Percentiles rank a stretch among this genome's conserved stretches.
These are phyloP conservation scores for Zygaena filipendulae DNA, from an alignment of 2,888 invertebrate species.

Conservation along the genomic window DNA sequence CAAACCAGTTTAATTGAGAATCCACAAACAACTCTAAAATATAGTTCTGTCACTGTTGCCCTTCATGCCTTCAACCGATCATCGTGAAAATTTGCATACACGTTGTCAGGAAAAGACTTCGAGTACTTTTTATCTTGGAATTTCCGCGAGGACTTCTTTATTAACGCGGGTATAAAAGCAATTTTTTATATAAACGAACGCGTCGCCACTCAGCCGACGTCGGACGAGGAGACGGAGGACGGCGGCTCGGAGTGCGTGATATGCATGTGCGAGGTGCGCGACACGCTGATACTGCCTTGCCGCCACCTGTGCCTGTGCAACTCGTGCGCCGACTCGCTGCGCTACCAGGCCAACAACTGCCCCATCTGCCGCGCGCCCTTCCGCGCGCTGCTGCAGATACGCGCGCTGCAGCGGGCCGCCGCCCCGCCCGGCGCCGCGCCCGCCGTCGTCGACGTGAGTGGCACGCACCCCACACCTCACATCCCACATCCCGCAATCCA, in stretches of 20 bases:
- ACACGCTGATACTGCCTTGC: constrained; percentile 97
- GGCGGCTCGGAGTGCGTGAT: constrained; percentile 98
- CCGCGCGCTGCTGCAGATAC: constrained; percentile 93
- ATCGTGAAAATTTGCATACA: too few species aligned
- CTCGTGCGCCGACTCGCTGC: constrained; percentile 95
- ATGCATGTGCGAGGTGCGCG: constrained; percentile 98
- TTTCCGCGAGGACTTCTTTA: too few species aligned
- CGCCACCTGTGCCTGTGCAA: constrained; percentile 98
- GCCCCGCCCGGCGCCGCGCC: constrained; percentile 58
- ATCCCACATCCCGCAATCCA: too few species aligned
- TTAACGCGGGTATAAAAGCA: too few species aligned
- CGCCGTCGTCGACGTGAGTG: constrained; percentile 8
- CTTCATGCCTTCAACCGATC: too few species aligned
- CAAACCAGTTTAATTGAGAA: too few species aligned
- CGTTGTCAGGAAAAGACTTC: too few species aligned
- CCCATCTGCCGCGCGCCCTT: constrained; percentile 99
- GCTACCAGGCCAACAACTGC: constrained; percentile 98
- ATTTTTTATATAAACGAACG: too few species aligned
- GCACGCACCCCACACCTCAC: neutral
- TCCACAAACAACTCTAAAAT: too few species aligned
- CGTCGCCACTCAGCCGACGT: too few species aligned
- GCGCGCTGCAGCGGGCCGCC: constrained; percentile 85
- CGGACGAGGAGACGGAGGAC: constrained; percentile 90
- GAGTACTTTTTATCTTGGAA: too few species aligned
- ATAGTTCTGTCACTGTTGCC: too few species aligned